These are phyloP conservation scores for Arizona elegans DNA, from an alignment of 2,113 vertebrate species.

Conservation along the genomic window DNA sequence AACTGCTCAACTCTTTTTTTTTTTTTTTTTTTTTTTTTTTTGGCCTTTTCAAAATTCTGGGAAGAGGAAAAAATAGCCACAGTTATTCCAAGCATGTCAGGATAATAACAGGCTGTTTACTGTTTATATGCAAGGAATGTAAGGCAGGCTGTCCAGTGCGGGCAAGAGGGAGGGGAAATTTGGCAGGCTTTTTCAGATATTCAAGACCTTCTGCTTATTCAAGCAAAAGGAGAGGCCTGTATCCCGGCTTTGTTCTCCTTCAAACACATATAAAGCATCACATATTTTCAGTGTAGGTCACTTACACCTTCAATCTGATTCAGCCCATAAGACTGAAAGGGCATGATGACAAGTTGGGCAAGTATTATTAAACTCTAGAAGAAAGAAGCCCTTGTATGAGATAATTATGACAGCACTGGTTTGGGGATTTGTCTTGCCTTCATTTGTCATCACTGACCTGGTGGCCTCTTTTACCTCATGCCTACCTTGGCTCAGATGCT, in stretches of 20 bases:
- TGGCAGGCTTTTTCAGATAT: slow-evolving; percentile 22
- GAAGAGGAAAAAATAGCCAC: slow-evolving; percentile 68
- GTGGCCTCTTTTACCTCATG: not conserved
- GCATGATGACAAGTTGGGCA: not conserved
- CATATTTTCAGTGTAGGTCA: not conserved
- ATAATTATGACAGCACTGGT: not conserved
- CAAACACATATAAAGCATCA: not conserved
- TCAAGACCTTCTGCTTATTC: slow-evolving; percentile 27
- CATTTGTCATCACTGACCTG: not conserved
- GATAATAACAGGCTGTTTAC: slow-evolving; percentile 70
- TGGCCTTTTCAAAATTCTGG: slow-evolving; percentile 72
- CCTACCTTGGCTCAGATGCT: not conserved
- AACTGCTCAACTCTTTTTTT: slow-evolving; percentile 24
- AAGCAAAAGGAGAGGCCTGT: slow-evolving; percentile 5
- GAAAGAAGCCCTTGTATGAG: not conserved
- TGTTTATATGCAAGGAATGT: slow-evolving; percentile 56
- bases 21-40: slow-evolving; percentile 62
- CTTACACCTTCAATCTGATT: not conserved
- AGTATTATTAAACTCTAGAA: not conserved
- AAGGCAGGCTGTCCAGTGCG: slow-evolving; percentile 57
- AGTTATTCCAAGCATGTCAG: slow-evolving; percentile 71
- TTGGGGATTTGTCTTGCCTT: not conserved
- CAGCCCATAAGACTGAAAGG: not conserved
- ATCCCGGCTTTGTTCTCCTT: not conserved
- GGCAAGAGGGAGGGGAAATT: slow-evolving; percentile 9